These are phyloP conservation scores for Neomorphus geoffroyi DNA, from an alignment of 2,797 vertebrate species.

Conservation along the genomic window DNA sequence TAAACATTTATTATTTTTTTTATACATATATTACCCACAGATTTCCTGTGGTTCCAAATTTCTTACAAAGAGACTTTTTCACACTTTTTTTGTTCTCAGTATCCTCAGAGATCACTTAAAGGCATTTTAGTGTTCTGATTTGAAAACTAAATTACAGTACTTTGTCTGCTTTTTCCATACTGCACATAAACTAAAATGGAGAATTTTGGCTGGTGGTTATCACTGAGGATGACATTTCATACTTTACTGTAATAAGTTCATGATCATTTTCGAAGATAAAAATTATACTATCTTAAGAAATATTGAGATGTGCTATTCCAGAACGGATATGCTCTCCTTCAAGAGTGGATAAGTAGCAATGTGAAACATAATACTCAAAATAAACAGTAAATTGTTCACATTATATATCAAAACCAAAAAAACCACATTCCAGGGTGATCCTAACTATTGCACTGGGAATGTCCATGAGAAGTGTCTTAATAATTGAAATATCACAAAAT, in stretches of 20 bases:
- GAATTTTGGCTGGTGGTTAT: constrained; percentile 11
- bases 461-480: not conserved
- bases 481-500: not conserved
- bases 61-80: not conserved
- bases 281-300: constrained; percentile 23
- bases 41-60: not conserved
- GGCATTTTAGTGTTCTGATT: not conserved
- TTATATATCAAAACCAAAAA: not conserved
- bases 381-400: not conserved
- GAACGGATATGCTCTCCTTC: not conserved
- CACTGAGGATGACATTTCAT: constrained; percentile 9
- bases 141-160: constrained; percentile 12
- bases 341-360: constrained; percentile 21
- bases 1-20: not conserved
- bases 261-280: constrained; percentile 45
- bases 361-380: constrained; percentile 20
- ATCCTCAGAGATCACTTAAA: constrained; percentile 6
- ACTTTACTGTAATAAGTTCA: constrained; percentile 27
- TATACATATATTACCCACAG: not conserved
- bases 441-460: not conserved
- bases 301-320: constrained; percentile 9
- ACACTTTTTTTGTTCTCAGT: not conserved
- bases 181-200: constrained; percentile 29
- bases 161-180: not conserved
- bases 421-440: not conserved